Evolutionary conservation across 2,797 vertebrate genomes (phyloP), one percentile per base, ranked within the genome.

Genomic region (Eulemur rubriventer): DNA sequence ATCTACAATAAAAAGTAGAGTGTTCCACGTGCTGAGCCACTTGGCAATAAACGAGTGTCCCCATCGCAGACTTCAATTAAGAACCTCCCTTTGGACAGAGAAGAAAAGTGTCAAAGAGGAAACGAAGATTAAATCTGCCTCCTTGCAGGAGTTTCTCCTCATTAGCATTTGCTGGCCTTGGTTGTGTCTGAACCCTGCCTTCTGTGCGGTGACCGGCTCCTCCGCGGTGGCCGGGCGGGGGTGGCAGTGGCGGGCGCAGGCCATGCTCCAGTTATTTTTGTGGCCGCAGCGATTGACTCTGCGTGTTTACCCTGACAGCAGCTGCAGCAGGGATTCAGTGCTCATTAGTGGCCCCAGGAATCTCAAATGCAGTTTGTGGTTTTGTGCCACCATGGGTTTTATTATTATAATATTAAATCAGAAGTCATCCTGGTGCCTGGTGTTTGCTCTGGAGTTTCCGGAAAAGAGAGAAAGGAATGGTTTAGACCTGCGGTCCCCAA

Each of bases 331-430:
- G 59, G 93, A n/a, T 35, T 83, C 65, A 10, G 11, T 78, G 81
- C 93, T 98, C 95, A 63, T 95, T 78, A 96, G 93, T 26, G 83
- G 83, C 96, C 85, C 72, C 50, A 38, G 97, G 96, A 97, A 96
- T 92, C 89, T 95, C n/a, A 86, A 72, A 83, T 96, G 2, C 80
- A 76, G 95, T 72, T 90, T 59, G 24, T 52, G 28, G 46, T 59
- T 96, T 93, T 96, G 93, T 18, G 8, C 96, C 93, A 90, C 35
- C 4, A 0, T 6, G 38, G 81, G 41, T 33, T 92, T 95, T 94
- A 69, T 97, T 95, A 96, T 96, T n/a, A 70, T 43, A 75, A 91
- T 61, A 78, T 82, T 57, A 89, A 92, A 81, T 89, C 79, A 78
- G 85, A 96, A 55, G 84, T 16, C 82, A n/a, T 97, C 97, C 76